A percentile compares a stretch with the other conserved stretches of the same genome.
These are phyloP conservation scores for Sander lucioperca DNA, from an alignment of 2,113 vertebrate species.

Conservation along the genomic window DNA sequence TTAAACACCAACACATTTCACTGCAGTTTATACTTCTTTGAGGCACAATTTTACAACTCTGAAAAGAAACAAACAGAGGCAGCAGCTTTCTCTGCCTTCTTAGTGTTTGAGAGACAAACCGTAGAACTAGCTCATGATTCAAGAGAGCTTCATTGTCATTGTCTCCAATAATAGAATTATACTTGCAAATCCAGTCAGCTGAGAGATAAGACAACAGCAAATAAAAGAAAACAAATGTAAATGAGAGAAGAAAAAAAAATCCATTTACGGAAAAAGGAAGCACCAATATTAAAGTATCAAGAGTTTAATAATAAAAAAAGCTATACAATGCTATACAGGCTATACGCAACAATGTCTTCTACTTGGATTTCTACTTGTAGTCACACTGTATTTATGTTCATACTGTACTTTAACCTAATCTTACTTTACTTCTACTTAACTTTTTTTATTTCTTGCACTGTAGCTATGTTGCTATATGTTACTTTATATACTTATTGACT, in stretches of 20 bases:
- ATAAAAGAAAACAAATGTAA: background rate
- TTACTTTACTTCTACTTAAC: no score
- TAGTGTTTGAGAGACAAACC: background rate
- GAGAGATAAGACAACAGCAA: background rate
- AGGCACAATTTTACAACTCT: background rate
- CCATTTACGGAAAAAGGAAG: background rate
- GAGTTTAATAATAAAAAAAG: background rate
- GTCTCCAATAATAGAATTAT: background rate
- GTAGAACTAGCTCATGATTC: background rate
- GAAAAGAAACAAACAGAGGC: background rate
- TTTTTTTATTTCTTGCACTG: no score
- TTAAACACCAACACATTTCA: slow-evolving; percentile 18
- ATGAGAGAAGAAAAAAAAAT: background rate
- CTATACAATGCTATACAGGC: background rate
- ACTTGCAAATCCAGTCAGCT: background rate
- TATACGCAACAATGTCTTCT: background rate
- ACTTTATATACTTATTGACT: no score
- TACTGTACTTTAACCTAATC: no score
- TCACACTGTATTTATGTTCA: no score
- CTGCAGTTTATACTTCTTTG: background rate
- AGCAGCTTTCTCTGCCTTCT: background rate
- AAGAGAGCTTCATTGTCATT: background rate
- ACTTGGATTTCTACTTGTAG: no score
- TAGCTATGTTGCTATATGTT: no score
- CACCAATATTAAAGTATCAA: background rate